Base-by-base conservation (phyloP, 2,113 vertebrate genomes). In the Gnathonemus echidnorhynchus region DNA sequence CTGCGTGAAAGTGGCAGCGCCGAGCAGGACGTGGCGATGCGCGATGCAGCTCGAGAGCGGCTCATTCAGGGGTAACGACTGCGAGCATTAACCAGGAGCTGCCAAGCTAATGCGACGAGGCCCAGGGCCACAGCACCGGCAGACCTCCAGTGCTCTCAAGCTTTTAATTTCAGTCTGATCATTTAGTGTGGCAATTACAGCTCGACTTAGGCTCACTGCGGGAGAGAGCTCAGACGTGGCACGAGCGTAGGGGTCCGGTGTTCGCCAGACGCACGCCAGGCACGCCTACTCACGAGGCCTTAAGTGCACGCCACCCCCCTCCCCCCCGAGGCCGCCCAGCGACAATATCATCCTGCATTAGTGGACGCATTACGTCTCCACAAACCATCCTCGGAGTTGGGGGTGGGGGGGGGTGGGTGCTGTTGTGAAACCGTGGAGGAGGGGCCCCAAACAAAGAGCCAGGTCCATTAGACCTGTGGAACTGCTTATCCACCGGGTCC, bases 401-500 rank as follows among this genome's bases (percentile, higher is more conserved):
- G 48, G 50, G 3, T n/a, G 48, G 48, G 86, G 27, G 27, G 39
- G 27, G 35, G 84, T 46, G 9, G 8, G 84, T 35, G 24, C 49
- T 31, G 45, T 45, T 85, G 80, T 48, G 21, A 42, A 45, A 21
- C 45, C 19, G 42, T 21, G 48, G 85, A 31, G 89, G 56, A 48
- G 89, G 80, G 58, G 24, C 46, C n/a, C 86, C 6, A 35, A 27
- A 86, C 52, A 62, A 87, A 77, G 42, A 42, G 46, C 10, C 56
- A 53, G n/a, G 27, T 90, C 58, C 86, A 90, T 90, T 90, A 90
- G 49, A 90, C 62, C 58, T 88, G 35, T 50, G 27, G 48, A 88
- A 88, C 31, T 88, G 87, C 86, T 83, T 62, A 46, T 80, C 88
- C 52, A 35, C 87, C 27, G 5, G 24, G 50, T 88, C 86, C 70